phyloP scores from a whole-genome alignment of 2,888 invertebrate genomes.

The Cryptus viduatorius region DNA sequence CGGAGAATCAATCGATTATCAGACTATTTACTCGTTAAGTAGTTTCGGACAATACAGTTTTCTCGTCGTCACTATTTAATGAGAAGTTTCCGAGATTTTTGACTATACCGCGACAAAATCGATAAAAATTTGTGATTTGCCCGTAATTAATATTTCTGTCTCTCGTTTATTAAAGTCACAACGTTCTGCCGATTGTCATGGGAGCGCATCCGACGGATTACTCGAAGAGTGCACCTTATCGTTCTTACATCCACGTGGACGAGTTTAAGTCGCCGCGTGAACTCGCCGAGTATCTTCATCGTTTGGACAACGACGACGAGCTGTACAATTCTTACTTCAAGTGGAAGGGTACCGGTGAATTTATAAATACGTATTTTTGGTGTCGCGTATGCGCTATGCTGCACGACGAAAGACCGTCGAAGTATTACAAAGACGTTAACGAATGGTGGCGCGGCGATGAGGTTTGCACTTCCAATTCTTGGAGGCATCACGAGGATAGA shows the following conservation, averaged over 20 bases:
- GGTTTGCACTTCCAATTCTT: slow-evolving; percentile 91
- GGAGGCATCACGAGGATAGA: slow-evolving; percentile 86
- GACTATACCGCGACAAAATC: too few relatives aligned
- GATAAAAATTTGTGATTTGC: too few relatives aligned
- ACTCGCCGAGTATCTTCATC: slow-evolving; percentile 93
- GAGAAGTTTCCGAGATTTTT: too few relatives aligned
- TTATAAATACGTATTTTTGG: slow-evolving; percentile 98
- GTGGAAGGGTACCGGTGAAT: slow-evolving; percentile 97
- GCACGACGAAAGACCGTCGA: slow-evolving; percentile 88
- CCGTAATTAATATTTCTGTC: background rate
- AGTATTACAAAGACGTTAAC: slow-evolving; percentile 93
- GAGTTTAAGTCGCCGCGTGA: slow-evolving; percentile 95
- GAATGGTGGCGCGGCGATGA: slow-evolving; percentile 96
- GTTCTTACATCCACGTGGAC: slow-evolving; percentile 98
- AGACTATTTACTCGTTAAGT: too few relatives aligned
- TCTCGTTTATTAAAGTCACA: slow-evolving; percentile 86
- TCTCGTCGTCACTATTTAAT: too few relatives aligned
- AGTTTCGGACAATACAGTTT: too few relatives aligned
- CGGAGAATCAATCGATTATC: too few relatives aligned
- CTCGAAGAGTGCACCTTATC: slow-evolving; percentile 93
- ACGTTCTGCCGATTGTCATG: slow-evolving; percentile 97
- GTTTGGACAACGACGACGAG: slow-evolving; percentile 94
- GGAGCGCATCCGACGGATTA: slow-evolving; percentile 97
- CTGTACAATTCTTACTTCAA: slow-evolving; percentile 97
- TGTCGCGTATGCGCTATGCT: slow-evolving; percentile 95